phyloP scores from a whole-genome alignment of 2,888 invertebrate species.

The Scaptomyza flava region DNA sequence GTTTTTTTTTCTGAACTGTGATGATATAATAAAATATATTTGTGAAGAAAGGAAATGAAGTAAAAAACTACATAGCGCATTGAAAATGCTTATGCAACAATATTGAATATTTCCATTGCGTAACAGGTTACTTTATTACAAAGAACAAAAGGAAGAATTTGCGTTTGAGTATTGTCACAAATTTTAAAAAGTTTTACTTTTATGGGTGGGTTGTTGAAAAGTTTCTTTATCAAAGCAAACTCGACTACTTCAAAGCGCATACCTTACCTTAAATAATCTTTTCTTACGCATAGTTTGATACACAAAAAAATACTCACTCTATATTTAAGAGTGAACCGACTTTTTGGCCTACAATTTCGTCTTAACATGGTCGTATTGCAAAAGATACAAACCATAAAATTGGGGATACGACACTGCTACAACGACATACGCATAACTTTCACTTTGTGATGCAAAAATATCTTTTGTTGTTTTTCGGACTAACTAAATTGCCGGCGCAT shows the following conservation, averaged over 20 bases:
- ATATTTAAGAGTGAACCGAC: conserved; percentile 20
- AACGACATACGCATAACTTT: conserved; percentile 55
- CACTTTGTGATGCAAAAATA: conserved; percentile 72
- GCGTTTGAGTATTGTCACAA: conserved; percentile 7
- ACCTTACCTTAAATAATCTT: conserved; percentile 18
- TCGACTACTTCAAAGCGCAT: conserved; percentile 39
- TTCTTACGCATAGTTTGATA: conserved; percentile 34
- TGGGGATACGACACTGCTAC: conserved; percentile 30
- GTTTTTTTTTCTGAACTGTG: not conserved
- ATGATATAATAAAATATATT: no score
- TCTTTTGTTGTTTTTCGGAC: conserved; percentile 43
- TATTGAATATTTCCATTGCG: conserved; percentile 4
- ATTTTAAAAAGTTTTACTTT: not conserved
- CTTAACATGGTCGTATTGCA: conserved; percentile 50
- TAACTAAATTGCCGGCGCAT: conserved; percentile 8
- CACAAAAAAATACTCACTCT: not conserved
- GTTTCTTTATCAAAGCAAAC: conserved; percentile 5
- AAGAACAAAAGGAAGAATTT: conserved; percentile 1
- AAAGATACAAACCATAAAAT: conserved; percentile 65
- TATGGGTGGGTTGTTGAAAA: not conserved
- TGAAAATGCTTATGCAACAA: not conserved
- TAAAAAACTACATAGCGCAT: not conserved
- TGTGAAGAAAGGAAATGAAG: no score
- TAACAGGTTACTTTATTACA: conserved; percentile 12
- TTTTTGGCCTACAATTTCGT: conserved; percentile 54